Conservation (phyloP, 2,113 vertebrate species). For the Gulo gulo region DNA sequence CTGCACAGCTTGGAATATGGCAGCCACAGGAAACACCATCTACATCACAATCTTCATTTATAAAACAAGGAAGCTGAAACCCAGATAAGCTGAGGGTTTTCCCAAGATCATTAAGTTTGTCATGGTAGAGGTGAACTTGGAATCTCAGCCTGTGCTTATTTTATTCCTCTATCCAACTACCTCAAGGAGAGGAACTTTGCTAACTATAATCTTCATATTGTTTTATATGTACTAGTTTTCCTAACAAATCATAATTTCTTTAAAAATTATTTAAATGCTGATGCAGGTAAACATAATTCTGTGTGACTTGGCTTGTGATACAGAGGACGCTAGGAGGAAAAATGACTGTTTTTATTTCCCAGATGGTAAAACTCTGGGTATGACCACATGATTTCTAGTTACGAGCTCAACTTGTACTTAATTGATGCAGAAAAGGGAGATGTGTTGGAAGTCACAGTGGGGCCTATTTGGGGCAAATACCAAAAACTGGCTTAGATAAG, state of each 20-base stretch:
- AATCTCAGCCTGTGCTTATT: neutral
- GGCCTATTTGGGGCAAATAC: neutral
- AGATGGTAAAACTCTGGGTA: neutral
- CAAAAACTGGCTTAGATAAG: neutral
- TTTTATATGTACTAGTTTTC: neutral
- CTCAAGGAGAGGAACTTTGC: neutral
- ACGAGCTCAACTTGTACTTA: neutral
- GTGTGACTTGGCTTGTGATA: neutral
- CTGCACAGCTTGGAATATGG: neutral
- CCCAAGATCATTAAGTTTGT: neutral
- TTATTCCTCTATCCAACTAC: neutral
- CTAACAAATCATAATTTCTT: neutral
- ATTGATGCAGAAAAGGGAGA: neutral
- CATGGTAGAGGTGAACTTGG: neutral
- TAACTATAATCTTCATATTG: neutral
- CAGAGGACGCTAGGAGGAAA: neutral
- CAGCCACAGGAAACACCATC: neutral
- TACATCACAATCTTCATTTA: neutral
- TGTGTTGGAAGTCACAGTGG: neutral
- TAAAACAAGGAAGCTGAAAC: neutral
- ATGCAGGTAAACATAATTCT: neutral
- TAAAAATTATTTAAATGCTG: neutral
- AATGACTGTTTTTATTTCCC: neutral
- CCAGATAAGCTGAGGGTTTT: neutral
- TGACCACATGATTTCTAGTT: neutral